Base-by-base conservation (phyloP, 2,888 invertebrate genomes). In the Chrysodeixis includens region DNA sequence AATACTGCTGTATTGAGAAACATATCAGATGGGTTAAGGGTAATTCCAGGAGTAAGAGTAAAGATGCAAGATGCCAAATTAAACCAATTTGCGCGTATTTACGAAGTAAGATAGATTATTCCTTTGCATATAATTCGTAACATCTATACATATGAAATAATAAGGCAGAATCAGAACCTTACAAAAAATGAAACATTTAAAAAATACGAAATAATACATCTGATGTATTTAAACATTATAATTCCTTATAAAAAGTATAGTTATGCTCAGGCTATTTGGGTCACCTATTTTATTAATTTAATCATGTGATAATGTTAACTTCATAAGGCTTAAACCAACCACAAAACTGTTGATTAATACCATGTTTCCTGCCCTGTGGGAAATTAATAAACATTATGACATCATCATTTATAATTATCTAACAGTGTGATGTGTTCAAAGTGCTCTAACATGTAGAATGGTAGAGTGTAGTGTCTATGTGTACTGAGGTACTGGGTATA, bases 331-430 rank as follows among this genome's bases (percentile, higher is more conserved):
- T 40, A n/a, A n/a, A 14, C n/a, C n/a, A 40, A 40, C 40, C 40
- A 40, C n/a, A 40, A n/a, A 4, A 40, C 0, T 10, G 46, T 20
- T 2, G 18, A 20, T 18, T 20, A 10, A 9, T 49, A 20, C 46
- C 18, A 18, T 52, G 75, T 73, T 79, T 83, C 79, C 79, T 85
- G 78, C 72, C 83, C 79, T 74, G 72, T 76, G 80, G 84, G 87
- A 86, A 82, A 83, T 71, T 62, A 74, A 71, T 62, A 75, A 58
- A 62, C 44, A 56, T 65, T 35, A 85, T 90, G 89, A 90, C 88
- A 87, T 89, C 89, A 89, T 71, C 35, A 5, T 56, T 52, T 78
- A 65, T 77, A 78, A 70, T 62, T 67, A 62, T 51, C 72, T 58
- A 66, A 69, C 66, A 77, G 76, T 35, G 75, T 77, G 64, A 74